phyloP scores from a whole-genome alignment of 1,140 invertebrate genomes.

The Drosophila novamexicana region DNA sequence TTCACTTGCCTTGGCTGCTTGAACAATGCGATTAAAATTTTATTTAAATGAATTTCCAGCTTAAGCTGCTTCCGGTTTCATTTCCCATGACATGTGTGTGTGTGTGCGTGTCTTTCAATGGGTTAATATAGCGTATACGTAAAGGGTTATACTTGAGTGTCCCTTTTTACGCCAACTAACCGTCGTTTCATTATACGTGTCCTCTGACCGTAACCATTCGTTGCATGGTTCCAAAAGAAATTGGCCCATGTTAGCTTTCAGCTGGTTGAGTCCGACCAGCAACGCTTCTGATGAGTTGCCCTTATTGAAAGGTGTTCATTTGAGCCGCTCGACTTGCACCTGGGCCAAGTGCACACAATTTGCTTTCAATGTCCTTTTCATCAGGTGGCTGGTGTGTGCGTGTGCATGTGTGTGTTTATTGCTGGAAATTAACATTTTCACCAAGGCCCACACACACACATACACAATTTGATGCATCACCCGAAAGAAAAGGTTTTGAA shows the following conservation, averaged over 20 bases:
- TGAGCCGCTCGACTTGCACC: slow-evolving; percentile 20
- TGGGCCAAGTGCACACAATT: slow-evolving; percentile 69
- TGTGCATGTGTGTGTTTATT: slow-evolving; percentile 24
- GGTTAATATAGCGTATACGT: slow-evolving; percentile 39
- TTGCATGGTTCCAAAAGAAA: slow-evolving; percentile 42
- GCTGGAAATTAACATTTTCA: slow-evolving; percentile 69
- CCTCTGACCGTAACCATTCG: slow-evolving; percentile 69
- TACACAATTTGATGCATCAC: slow-evolving; percentile 57
- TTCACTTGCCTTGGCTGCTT: slow-evolving; percentile 14
- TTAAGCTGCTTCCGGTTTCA: slow-evolving; percentile 24
- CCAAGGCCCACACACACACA: slow-evolving; percentile 10
- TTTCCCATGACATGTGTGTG: not conserved
- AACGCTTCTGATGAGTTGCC: slow-evolving; percentile 40
- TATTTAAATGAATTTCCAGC: slow-evolving; percentile 45
- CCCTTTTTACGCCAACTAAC: slow-evolving; percentile 55
- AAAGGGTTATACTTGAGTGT: slow-evolving; percentile 22
- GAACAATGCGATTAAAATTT: slow-evolving; percentile 47
- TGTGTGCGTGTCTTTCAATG: slow-evolving; percentile 16
- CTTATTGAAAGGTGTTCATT: slow-evolving; percentile 25
- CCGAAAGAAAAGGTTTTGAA: slow-evolving; percentile 24
- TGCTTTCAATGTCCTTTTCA: slow-evolving; percentile 56
- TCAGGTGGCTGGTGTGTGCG: not conserved
- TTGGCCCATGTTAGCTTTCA: slow-evolving; percentile 71
- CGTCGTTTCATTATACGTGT: slow-evolving; percentile 74
- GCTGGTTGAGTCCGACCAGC: slow-evolving; percentile 49